Base-by-base conservation (phyloP, 2,888 invertebrate species). In the Synanthedon myopaeformis region DNA sequence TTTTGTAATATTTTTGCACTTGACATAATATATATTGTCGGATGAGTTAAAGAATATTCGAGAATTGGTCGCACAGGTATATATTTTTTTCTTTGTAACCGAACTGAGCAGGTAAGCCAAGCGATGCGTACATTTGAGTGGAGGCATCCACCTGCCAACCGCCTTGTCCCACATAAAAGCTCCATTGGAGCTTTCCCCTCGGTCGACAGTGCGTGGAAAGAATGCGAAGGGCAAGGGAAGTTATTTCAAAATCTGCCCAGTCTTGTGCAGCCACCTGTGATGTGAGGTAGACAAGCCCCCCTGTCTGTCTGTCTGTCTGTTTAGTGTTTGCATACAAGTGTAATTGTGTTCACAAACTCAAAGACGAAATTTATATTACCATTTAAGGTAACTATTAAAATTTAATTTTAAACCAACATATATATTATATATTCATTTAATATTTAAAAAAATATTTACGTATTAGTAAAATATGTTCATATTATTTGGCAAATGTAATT, bases 261-360 rank as follows among this genome's bases (percentile, higher is more conserved):
- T 82, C 67, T 74, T 70, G 74, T 71, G 72, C 74, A 77, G 72
- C 79, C 82, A 79, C 77, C 80, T 82, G 82, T 79, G 76, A 71
- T 82, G 82, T 79, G 76, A 71, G 71, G 74, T 67, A 61, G 71
- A 78, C 75, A 78, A 74, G 76, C 70, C 63, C 70, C 63, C n/a
- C n/a, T n/a, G n/a, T n/a, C n/a, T n/a, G n/a, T n/a, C n/a, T n/a
- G n/a, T n/a, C n/a, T n/a, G n/a, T n/a, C n/a, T 69, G 67, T 71
- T 66, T 51, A 66, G 65, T 70, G 71, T 63, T 59, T 64, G 58
- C 58, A 63, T 19, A 17, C 12, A 5, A 50, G 23, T 12, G 19
- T 50, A n/a, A 12, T 12, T 14, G 49, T 19, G 14, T 49, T 13
- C 49, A 28, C 10, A 35, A 35, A 28, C 28, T 28, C 10, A 10